These are phyloP conservation scores for Armadillidium nasatum DNA, from an alignment of 1,140 invertebrate species.

Conservation along the genomic window DNA sequence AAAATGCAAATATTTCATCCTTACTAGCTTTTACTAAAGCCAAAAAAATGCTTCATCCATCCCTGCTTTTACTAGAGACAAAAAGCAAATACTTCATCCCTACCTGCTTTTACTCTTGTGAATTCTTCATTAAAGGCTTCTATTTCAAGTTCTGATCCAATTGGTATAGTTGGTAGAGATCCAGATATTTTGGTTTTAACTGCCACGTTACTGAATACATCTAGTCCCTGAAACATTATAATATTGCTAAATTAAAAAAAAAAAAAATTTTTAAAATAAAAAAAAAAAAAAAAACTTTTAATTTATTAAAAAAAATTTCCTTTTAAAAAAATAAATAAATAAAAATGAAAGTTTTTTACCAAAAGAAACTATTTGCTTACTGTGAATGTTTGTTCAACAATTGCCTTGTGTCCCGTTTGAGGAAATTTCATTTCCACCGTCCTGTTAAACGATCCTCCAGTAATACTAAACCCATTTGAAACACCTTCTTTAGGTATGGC, in stretches of 20 bases:
- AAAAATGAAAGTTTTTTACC: neutral
- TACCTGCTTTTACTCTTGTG: conserved; percentile 61
- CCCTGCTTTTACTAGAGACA: conserved; percentile 55
- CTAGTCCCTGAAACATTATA: conserved; percentile 61
- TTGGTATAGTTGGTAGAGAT: conserved; percentile 63
- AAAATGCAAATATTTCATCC: no score
- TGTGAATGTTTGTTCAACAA: conserved; percentile 67
- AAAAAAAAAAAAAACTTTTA: no score
- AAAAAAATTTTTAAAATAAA: no score
- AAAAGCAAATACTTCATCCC: conserved; percentile 35
- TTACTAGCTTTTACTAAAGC: no score
- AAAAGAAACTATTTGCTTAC: conserved; percentile 1
- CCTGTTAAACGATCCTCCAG: conserved; percentile 78
- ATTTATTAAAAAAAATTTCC: neutral
- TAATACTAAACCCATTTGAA: conserved; percentile 79
- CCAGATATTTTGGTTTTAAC: conserved; percentile 73
- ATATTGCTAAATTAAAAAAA: no score
- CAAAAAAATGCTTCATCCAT: conserved; percentile 45
- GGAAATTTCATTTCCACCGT: conserved; percentile 68
- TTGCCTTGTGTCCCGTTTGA: conserved; percentile 64
- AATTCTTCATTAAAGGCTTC: conserved; percentile 78
- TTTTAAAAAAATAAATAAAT: neutral
- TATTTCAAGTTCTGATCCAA: conserved; percentile 63
- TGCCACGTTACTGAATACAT: conserved; percentile 81
- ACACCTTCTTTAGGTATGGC: conserved; percentile 68